Percentiles rank a stretch among this genome's conserved stretches.
Evolutionary conservation across 2,888 invertebrate species (phyloP).

Genomic region (Meta bourneti): DNA sequence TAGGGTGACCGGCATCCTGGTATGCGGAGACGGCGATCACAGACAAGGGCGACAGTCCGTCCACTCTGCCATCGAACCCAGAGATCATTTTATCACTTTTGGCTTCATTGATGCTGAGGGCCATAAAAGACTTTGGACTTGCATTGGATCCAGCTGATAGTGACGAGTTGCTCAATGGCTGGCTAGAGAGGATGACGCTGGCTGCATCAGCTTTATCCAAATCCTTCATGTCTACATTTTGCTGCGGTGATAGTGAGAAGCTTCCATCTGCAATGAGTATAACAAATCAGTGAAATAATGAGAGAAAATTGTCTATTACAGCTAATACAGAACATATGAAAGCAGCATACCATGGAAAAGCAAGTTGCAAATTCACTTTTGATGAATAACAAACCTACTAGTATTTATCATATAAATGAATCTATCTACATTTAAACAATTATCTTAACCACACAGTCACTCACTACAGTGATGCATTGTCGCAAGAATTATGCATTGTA

Average conservation of each 20-base stretch:
- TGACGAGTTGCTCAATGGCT: constrained; percentile 66
- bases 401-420: too few species aligned
- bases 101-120: constrained; percentile 68
- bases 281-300: not conserved
- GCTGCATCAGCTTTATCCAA: constrained; percentile 64
- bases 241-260: constrained; percentile 73
- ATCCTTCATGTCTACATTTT: constrained; percentile 73
- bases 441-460: too few species aligned
- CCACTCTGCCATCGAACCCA: constrained; percentile 64
- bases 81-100: constrained; percentile 77
- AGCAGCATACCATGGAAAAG: too few species aligned
- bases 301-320: not conserved
- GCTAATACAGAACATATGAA: too few species aligned
- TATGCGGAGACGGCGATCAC: constrained; percentile 78
- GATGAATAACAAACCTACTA: too few species aligned
- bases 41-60: constrained; percentile 76
- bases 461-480: too few species aligned
- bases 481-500: too few species aligned
- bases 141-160: constrained; percentile 63
- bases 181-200: constrained; percentile 57
- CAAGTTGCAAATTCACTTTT: too few species aligned
- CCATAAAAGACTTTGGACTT: constrained; percentile 77
- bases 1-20: constrained; percentile 79
- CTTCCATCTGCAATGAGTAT: constrained; percentile 60
- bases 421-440: too few species aligned